Conservation (phyloP, 2,797 vertebrate genomes). For the Pelodytes ibericus region DNA sequence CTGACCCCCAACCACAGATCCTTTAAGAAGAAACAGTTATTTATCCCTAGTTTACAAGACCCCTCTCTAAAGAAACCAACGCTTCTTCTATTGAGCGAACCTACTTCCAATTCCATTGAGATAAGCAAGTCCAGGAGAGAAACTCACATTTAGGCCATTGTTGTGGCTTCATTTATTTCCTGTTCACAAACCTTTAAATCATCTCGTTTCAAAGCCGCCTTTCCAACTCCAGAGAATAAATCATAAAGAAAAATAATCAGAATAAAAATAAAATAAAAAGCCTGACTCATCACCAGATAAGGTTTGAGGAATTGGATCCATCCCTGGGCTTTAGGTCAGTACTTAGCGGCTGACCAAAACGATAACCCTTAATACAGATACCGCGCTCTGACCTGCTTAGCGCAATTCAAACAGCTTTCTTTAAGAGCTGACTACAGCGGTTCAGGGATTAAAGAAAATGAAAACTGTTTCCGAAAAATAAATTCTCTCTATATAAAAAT, state of each 20-base stretch:
- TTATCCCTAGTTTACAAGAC: background rate
- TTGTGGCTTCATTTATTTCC: background rate
- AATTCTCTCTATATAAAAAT: background rate
- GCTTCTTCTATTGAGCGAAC: background rate
- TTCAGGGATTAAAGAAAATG: constrained; percentile 44
- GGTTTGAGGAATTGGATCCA: constrained; percentile 4
- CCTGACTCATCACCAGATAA: constrained; percentile 48
- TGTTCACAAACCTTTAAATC: background rate
- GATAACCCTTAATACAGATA: constrained; percentile 44
- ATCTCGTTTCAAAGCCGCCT: constrained; percentile 6
- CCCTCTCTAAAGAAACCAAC: background rate
- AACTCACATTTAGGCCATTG: constrained; percentile 6
- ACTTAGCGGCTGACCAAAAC: constrained; percentile 42
- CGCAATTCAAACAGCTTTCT: constrained; percentile 19
- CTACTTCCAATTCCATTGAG: background rate
- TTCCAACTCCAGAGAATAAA: constrained; percentile 20
- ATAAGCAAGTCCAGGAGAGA: background rate
- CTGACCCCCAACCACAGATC: background rate
- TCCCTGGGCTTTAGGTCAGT: constrained; percentile 37
- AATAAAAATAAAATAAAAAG: constrained; percentile 11
- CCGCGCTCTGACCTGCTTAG: constrained; percentile 37
- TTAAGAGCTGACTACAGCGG: constrained; percentile 43
- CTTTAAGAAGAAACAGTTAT: background rate
- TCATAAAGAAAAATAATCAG: constrained; percentile 15
- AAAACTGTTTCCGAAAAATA: constrained; percentile 20